Percentiles rank a stretch among this genome's conserved stretches.
phyloP scores from a whole-genome alignment of 1,140 invertebrate genomes.

The Ceratosolen fusciceps region DNA sequence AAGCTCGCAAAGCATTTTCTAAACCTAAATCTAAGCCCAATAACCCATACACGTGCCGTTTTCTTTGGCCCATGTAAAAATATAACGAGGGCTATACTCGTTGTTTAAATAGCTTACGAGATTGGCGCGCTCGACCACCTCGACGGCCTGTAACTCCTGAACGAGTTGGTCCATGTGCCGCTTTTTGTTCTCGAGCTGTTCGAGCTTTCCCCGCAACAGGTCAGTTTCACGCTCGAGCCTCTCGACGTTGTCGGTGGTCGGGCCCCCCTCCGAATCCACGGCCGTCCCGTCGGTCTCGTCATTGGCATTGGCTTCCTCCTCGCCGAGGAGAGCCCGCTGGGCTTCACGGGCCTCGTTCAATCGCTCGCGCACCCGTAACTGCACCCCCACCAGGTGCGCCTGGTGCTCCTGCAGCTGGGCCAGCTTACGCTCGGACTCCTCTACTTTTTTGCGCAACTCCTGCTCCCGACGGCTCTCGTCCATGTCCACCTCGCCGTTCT shows the following conservation, averaged over 20 bases:
- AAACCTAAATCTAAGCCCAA: too few species aligned
- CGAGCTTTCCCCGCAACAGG: constrained; percentile 62
- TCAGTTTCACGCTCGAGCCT: constrained; percentile 63
- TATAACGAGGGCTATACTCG: background rate
- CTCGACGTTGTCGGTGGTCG: constrained; percentile 55
- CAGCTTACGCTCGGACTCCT: constrained; percentile 66
- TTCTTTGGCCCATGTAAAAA: background rate
- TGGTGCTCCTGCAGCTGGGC: constrained; percentile 66
- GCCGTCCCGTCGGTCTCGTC: background rate
- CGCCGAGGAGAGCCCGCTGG: constrained; percentile 56
- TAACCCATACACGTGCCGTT: too few species aligned
- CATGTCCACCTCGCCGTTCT: constrained; percentile 61
- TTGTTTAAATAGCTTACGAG: constrained; percentile 55
- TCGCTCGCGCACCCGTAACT: constrained; percentile 61
- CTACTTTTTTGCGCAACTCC: constrained; percentile 63
- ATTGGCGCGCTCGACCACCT: constrained; percentile 58
- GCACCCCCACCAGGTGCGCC: constrained; percentile 63
- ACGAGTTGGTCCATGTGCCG: constrained; percentile 68
- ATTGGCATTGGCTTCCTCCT: background rate
- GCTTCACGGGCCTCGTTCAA: constrained; percentile 64
- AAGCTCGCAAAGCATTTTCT: too few species aligned
- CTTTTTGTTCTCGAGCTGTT: constrained; percentile 66
- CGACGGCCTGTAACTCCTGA: constrained; percentile 64
- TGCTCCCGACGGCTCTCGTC: constrained; percentile 56
- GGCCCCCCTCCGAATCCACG: constrained; percentile 9